Percentiles rank a stretch among this genome's conserved stretches.
Evolutionary conservation across 2,888 invertebrate species (phyloP).

Genomic region (Tenodera sinensis): DNA sequence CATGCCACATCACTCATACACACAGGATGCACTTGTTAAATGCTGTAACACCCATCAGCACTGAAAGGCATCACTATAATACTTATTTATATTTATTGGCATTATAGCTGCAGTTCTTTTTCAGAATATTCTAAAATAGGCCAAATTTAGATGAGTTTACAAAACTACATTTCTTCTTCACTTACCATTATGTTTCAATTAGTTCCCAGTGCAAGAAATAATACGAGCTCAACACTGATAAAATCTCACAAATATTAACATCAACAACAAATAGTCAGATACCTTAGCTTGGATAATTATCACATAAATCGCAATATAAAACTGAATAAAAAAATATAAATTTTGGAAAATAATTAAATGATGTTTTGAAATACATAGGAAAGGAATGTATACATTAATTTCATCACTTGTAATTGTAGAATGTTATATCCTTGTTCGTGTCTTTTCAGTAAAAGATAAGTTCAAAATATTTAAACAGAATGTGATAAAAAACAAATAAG

Average conservation of each 20-base stretch:
- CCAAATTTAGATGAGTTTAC: background rate
- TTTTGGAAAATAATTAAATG: background rate
- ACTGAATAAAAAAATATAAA: background rate
- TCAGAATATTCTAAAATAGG: background rate
- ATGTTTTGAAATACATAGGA: background rate
- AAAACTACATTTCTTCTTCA: background rate
- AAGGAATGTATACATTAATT: background rate
- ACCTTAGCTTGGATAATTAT: background rate
- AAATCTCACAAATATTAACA: constrained; percentile 20
- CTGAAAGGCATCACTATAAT: background rate
- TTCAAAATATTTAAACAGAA: background rate
- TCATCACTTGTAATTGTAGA: background rate
- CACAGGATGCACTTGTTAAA: background rate
- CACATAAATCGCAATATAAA: background rate
- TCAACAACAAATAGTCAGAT: constrained; percentile 19
- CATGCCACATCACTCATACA: background rate
- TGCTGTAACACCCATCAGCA: background rate
- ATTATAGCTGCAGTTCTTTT: background rate
- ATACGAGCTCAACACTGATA: constrained; percentile 13
- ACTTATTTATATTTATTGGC: background rate
- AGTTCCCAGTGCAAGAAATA: background rate
- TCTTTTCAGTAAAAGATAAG: background rate
- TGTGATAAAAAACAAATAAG: background rate
- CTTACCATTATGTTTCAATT: background rate
- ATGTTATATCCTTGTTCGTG: background rate